Percentiles rank a stretch among this genome's conserved stretches.
Evolutionary conservation across 2,113 vertebrate species (phyloP).

Genomic region (Mobula hypostoma): DNA sequence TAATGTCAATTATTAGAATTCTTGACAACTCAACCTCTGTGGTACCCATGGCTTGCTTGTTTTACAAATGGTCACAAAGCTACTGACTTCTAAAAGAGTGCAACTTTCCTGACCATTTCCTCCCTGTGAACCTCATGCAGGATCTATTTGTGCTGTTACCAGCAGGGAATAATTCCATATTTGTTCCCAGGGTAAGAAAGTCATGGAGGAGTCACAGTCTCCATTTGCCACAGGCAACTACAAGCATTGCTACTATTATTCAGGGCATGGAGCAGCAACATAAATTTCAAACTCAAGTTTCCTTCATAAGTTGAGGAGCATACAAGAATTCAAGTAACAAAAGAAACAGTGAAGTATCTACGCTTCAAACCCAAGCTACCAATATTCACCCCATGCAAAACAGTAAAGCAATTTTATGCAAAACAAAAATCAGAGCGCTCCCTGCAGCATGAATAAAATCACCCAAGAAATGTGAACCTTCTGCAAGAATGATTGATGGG

Average conservation of each 20-base stretch:
- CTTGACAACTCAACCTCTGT: neutral
- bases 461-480: neutral
- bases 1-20: neutral
- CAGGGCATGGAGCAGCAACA: neutral
- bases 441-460: neutral
- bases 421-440: neutral
- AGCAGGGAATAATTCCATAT: neutral
- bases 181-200: neutral
- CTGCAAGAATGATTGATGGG: neutral
- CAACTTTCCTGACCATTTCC: neutral
- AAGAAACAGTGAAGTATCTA: too few species aligned
- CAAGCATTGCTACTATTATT: neutral
- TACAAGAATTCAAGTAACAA: neutral
- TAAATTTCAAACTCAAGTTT: neutral
- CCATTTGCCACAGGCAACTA: neutral
- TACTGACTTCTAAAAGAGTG: neutral
- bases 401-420: neutral
- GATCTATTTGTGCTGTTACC: neutral
- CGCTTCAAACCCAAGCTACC: too few species aligned
- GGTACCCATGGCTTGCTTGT: neutral
- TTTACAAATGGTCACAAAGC: neutral
- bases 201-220: neutral
- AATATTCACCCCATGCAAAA: too few species aligned
- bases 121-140: neutral
- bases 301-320: neutral